phyloP scores from a whole-genome alignment of 2,113 vertebrate genomes.

The Erythrocebus patas region DNA sequence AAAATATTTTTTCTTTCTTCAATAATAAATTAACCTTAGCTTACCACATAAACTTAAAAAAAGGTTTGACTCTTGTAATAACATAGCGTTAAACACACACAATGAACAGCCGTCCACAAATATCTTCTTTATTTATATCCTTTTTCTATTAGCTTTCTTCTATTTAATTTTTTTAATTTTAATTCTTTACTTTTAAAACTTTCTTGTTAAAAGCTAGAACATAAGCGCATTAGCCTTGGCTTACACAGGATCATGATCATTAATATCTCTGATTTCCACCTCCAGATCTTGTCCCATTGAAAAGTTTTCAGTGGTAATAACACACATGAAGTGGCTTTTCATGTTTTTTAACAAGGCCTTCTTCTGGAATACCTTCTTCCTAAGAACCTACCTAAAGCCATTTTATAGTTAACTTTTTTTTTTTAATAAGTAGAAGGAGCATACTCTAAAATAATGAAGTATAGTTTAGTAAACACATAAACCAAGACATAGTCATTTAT shows the following conservation, averaged over 20 bases:
- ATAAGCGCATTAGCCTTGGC: not conserved
- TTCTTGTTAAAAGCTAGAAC: not conserved
- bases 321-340: too few relatives aligned
- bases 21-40: not conserved
- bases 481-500: too few relatives aligned
- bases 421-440: too few relatives aligned
- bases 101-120: not conserved
- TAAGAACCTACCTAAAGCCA: too few relatives aligned
- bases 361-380: too few relatives aligned
- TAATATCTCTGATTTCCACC: not conserved
- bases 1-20: not conserved
- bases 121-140: not conserved
- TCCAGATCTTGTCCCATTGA: not conserved
- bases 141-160: not conserved
- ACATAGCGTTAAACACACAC: not conserved
- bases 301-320: not conserved
- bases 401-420: too few relatives aligned
- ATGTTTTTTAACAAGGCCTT: too few relatives aligned
- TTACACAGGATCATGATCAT: not conserved
- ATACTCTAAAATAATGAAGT: too few relatives aligned
- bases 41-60: not conserved
- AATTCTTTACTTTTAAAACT: not conserved
- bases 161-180: not conserved
- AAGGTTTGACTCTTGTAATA: not conserved
- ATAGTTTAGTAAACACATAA: too few relatives aligned